phyloP scores from a whole-genome alignment of 2,113 vertebrate species.

The Peromyscus polionotus region DNA sequence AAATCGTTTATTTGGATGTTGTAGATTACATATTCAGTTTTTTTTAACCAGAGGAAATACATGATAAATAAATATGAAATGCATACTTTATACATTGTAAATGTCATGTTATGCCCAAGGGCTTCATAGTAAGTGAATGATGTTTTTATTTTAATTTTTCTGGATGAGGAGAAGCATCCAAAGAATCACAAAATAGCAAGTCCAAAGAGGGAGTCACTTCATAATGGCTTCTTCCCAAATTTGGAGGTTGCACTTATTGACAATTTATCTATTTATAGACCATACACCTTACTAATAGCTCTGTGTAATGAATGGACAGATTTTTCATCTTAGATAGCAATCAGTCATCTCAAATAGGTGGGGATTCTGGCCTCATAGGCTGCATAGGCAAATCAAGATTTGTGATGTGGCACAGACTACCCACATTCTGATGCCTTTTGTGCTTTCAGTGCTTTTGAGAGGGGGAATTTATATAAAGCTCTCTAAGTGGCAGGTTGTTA shows the following conservation, averaged over 20 bases:
- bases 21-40: constrained; percentile 77
- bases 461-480: constrained; percentile 17
- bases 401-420: background rate
- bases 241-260: constrained; percentile 39
- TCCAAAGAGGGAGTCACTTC: constrained; percentile 76
- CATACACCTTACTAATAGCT: constrained; percentile 11
- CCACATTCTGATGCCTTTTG: constrained; percentile 50
- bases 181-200: constrained; percentile 53
- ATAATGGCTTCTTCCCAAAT: constrained; percentile 66
- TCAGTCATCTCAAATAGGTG: constrained; percentile 54
- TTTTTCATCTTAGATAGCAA: constrained; percentile 49
- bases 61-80: constrained; percentile 85
- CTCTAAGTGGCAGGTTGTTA: constrained; percentile 28
- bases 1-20: constrained; percentile 83
- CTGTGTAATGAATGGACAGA: constrained; percentile 24
- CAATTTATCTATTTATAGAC: constrained; percentile 76
- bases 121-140: constrained; percentile 82
- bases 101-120: constrained; percentile 86
- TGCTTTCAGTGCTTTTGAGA: constrained; percentile 56
- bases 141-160: constrained; percentile 79
- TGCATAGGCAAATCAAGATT: constrained; percentile 54
- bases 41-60: constrained; percentile 86
- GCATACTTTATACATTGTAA: constrained; percentile 82
- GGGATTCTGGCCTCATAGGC: constrained; percentile 39
- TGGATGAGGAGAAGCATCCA: constrained; percentile 72